A percentile compares a stretch with the other conserved stretches of the same genome.
phyloP scores from a whole-genome alignment of 35 echinoderm and acorn worm genomes.

The Apostichopus japonicus region DNA sequence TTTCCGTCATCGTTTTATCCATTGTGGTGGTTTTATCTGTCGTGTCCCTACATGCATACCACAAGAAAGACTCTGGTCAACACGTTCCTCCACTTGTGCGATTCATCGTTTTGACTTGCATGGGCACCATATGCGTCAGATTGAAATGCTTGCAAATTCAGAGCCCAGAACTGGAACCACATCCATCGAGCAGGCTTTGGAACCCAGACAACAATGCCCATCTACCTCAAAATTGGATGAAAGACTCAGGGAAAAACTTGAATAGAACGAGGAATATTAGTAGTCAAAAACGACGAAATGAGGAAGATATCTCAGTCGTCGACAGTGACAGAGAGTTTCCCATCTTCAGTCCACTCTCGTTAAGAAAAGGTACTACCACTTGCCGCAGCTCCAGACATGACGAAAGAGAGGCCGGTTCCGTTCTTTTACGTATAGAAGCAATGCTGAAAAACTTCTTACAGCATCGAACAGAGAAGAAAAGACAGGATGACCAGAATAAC shows the following conservation, averaged over 20 bases:
- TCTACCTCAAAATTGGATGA: no score
- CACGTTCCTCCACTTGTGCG: constrained; percentile 60
- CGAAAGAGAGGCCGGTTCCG: not conserved
- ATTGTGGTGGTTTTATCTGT: constrained; percentile 79
- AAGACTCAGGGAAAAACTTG: not conserved
- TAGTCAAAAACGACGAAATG: not conserved
- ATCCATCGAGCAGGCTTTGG: not conserved
- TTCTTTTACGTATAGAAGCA: not conserved
- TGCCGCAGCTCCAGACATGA: not conserved
- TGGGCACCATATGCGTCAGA: not conserved
- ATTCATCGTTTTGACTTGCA: constrained; percentile 60
- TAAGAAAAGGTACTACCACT: not conserved
- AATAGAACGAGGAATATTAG: not conserved
- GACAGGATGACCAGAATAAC: not conserved
- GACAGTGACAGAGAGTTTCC: not conserved
- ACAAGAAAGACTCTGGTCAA: constrained; percentile 64
- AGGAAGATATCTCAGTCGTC: not conserved
- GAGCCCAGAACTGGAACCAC: not conserved
- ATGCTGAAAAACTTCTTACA: not conserved
- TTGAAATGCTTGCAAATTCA: not conserved
- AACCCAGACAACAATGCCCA: not conserved
- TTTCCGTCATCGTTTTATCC: constrained; percentile 72
- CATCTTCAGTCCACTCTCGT: not conserved
- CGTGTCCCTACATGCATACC: constrained; percentile 62
- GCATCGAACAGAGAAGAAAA: not conserved